phyloP scores from a whole-genome alignment of 92 coral and sea anemone species.

The Parazoanthus swiftii region DNA sequence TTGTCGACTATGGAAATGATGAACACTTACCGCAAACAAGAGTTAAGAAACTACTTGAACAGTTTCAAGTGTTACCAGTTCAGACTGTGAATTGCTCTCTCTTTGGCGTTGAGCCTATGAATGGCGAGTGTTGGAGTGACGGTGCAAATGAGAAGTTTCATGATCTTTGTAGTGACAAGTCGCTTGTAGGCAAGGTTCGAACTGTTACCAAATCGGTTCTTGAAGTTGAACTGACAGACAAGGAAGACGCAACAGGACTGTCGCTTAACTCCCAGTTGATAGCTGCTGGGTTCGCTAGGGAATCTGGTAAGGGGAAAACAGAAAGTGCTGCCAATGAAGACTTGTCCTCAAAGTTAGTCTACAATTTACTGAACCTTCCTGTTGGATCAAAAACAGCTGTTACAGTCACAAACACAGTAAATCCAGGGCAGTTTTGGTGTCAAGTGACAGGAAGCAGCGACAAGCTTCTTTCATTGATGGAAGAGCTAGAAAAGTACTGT shows the following conservation, averaged over 20 bases:
- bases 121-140: conserved; percentile 48
- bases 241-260: conserved; percentile 20
- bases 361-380: neutral
- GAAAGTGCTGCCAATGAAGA: neutral
- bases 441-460: conserved; percentile 46
- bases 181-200: conserved; percentile 30
- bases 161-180: conserved; percentile 50
- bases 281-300: conserved; percentile 3
- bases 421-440: conserved; percentile 72
- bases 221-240: conserved; percentile 31
- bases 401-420: conserved; percentile 66
- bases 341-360: neutral
- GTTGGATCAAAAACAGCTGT: conserved; percentile 20
- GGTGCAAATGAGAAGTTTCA: conserved; percentile 49
- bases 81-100: conserved; percentile 69
- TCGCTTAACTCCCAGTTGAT: conserved; percentile 32
- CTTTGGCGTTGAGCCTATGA: conserved; percentile 49
- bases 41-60: conserved; percentile 55
- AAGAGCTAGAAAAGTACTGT: conserved; percentile 53
- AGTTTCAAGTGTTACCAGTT: conserved; percentile 67
- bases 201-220: neutral
- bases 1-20: conserved; percentile 80
- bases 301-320: neutral
- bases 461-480: conserved; percentile 49
- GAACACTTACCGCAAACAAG: conserved; percentile 56